Base-by-base conservation (phyloP, 2,888 invertebrate genomes). In the Hyppa rectilinea region DNA sequence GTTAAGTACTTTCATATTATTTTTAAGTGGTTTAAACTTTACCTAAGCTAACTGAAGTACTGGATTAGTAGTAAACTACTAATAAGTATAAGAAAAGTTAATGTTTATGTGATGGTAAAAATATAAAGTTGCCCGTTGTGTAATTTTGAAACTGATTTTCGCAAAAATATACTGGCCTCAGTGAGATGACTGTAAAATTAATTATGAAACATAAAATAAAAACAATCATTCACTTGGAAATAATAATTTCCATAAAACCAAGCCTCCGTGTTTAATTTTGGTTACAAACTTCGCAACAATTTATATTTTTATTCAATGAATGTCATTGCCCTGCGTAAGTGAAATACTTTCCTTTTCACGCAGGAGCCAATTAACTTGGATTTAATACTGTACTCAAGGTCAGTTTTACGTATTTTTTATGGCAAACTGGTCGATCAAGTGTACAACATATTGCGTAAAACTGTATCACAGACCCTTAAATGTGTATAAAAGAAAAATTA, bases 401-500 rank as follows among this genome's bases (percentile, higher is more conserved):
- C 70, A 58, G 31, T n/a, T 55, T 43, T 31, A 47, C 29, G 52
- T 29, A 49, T n/a, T 17, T 75, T 36, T 49, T 45, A 29, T 23
- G 17, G 26, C 12, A 50, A 69, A 78, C 78, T 61, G 58, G 73
- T 65, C 20, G 0, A 1, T 23, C 50, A 36, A 23, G 45, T 45
- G 14, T 20, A 58, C 6, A 47, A 36, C 1, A 0, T 52, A 58
- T 80, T 80, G 31, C 56, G 31, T 47, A 66, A 50, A 75, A 52
- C 26, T 56, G 14, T 61, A 47, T 52, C 40, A 36, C 23, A n/a
- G 40, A 5, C 34, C 80, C 36, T 80, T 71, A 58, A 63, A 29
- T 49, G 31, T 56, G 77, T 80, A 80, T 82, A 82, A 71, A 82
- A 58, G 68, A n/a, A 20, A 66, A 45, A 72, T 40, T 36, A n/a